Base-by-base conservation (phyloP, 1,140 invertebrate genomes). In the Pachyrhynchus sulphureomaculatus region DNA sequence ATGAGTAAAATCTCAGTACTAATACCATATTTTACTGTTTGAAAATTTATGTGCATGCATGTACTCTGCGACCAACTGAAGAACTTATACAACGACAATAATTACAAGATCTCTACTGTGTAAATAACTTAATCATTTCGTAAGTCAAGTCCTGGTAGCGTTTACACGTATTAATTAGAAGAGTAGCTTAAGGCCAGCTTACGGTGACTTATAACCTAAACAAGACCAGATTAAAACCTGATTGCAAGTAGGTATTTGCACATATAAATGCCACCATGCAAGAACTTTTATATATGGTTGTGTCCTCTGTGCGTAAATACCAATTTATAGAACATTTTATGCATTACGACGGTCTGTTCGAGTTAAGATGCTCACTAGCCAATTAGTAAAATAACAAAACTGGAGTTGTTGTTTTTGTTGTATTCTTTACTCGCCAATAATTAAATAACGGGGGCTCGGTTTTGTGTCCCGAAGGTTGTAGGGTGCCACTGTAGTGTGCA, bases 141-240 rank as follows among this genome's bases (percentile, higher is more conserved):
- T 32, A 36, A 34, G 29, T 33, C 48, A 51, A 51, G 48, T 36
- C 29, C 21, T 36, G 33, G 39, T 42, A 51, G 33, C 48, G 32
- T 51, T 51, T 51, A 51, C 48, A 51, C 48, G 33, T 51, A 51
- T 51, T 51, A 51, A 51, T 51, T 51, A 51, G 48, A 51, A 32
- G n/a, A n/a, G 48, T 51, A 51, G 48, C 48, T 51, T 51, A 51
- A 51, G 48, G 48, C 48, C 33, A 51, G 48, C 48, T 51, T 36
- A 51, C 48, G 20, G 48, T 51, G 48, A 51, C 48, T 51, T 51
- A 51, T 32, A 51, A 51, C 48, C 48, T 32, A 51, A 51, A 51
- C 48, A 51, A 51, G 48, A 34, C 48, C 24, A 51, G 48, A 51
- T 51, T 51, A 51, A 51, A 51, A 51, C 48, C 48, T 51, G 48